Percentiles rank a stretch among this genome's conserved stretches.
Conservation (phyloP, 2,888 invertebrate genomes). For the Rhyacophila evoluta region DNA sequence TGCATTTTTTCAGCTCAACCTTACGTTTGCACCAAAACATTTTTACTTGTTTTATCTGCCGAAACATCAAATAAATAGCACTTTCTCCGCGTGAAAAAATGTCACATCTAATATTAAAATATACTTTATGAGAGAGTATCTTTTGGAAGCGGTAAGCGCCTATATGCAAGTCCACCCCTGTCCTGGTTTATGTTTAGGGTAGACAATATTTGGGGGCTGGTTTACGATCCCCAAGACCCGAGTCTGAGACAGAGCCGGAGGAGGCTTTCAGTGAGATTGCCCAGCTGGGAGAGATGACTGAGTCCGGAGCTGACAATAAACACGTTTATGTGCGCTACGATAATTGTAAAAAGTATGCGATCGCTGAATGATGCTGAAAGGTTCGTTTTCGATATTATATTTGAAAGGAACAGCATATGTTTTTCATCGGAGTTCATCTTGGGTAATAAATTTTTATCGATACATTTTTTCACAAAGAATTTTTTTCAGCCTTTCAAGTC, state of each 20-base stretch:
- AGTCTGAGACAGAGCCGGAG: conserved; percentile 2
- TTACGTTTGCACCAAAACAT: no score
- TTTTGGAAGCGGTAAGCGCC: background rate
- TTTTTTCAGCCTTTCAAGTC: no score
- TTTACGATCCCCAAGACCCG: conserved; percentile 24
- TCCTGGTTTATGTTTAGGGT: conserved; percentile 6
- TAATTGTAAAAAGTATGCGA: background rate
- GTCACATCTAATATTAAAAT: conserved; percentile 14
- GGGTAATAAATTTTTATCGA: no score
- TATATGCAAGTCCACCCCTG: background rate
- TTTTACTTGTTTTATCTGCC: no score
- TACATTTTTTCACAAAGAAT: no score
- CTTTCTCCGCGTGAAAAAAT: background rate
- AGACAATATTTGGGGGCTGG: conserved; percentile 17
- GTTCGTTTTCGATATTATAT: background rate
- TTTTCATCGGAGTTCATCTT: no score
- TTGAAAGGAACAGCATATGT: no score
- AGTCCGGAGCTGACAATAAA: conserved; percentile 5
- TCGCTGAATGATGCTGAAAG: background rate
- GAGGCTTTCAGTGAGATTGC: conserved; percentile 19
- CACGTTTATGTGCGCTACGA: background rate
- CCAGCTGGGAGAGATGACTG: conserved; percentile 12
- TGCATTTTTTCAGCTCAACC: no score
- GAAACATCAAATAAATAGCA: background rate
- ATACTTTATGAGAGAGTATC: conserved; percentile 8